Evolutionary conservation across 1,140 invertebrate genomes (phyloP), one percentile per base, ranked within the genome.

Genomic region (Protaetia brevitarsis): DNA sequence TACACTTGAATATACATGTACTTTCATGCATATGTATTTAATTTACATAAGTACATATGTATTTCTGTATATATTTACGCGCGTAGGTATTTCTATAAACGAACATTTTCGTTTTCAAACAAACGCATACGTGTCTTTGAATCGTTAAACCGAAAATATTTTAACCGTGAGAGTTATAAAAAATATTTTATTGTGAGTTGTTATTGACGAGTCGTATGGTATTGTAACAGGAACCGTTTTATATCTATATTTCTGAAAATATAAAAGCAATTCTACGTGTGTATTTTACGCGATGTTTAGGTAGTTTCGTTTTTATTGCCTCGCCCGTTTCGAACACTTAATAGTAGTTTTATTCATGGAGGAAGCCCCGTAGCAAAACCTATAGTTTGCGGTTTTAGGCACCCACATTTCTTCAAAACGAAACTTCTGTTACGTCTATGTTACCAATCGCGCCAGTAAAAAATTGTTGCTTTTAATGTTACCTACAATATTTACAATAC

Each of bases 231-330:
- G 41, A 45, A 45, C 41, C 41, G 41, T 45, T 45, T 45, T 45
- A 45, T 45, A 45, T 45, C 41, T 45, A 45, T 45, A 45, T 45
- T 45, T 45, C 41, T 45, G 41, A 45, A 45, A 45, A 45, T 45
- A 45, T 45, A 45, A 45, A 45, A 45, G 41, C 10, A 13, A 19
- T 45, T 45, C 41, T 7, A 45, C 41, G 41, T 45, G 41, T 45
- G 41, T 45, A 45, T 45, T 45, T 45, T 45, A 45, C 41, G 41
- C 41, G 41, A 45, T 45, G 41, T 45, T 45, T 45, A 19, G 41
- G 41, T 19, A 45, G 41, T 45, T 45, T 45, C 41, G 41, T 45
- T 45, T 45, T 45, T 45, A 45, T 45, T 45, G 13, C 41, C 41
- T 45, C 41, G 10, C 41, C 41, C 41, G 23, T 45, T 45, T 45